Base-by-base conservation (phyloP, 1,140 invertebrate species). In the Trypoxylus dichotomus region DNA sequence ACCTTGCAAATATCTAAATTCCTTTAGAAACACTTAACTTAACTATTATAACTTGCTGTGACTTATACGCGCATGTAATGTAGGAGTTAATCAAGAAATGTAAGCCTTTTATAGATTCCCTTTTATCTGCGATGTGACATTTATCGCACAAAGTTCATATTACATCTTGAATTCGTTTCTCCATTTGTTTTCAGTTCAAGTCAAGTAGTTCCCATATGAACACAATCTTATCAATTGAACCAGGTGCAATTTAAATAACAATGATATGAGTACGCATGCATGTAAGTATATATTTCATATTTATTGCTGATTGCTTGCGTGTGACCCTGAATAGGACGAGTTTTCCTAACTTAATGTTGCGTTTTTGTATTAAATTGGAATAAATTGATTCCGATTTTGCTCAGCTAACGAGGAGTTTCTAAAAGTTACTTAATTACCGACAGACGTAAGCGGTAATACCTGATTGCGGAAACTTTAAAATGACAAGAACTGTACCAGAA, bases 161-260 rank as follows among this genome's bases (percentile, higher is more conserved):
- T 68, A 68, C 60, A 68, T 68, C 27, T 54, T 54, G 19, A 54
- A 19, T 72, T 32, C 15, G 10, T 29, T 29, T 5, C 13, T 72
- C 68, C 25, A 15, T 29, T 72, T 29, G 6, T 25, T 37, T 32
- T 15, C 10, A 54, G 15, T 54, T n/a, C 1, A 54, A 54, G 19
- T 54, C 13, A 75, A 71, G 75, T 79, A 84, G 82, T 76, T 79
- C 82, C 83, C 42, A 78, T 77, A 73, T 81, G 76, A 1, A 84
- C 19, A 19, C 47, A 54, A 54, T 54, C 32, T 37, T 37, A 37
- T 37, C 32, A 7, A 37, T 54, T 19, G 19, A 54, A 54, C 19
- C 15, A 19, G 47, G 15, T 19, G 19, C 19, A 54, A 47, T 15
- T 47, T 47, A 47, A 54, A 19, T 54, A 54, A 54, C 15, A 54